A percentile compares a stretch with the other conserved stretches of the same genome.
Conservation (phyloP, 2,113 vertebrate genomes). For the Sinocyclocheilus rhinocerous region DNA sequence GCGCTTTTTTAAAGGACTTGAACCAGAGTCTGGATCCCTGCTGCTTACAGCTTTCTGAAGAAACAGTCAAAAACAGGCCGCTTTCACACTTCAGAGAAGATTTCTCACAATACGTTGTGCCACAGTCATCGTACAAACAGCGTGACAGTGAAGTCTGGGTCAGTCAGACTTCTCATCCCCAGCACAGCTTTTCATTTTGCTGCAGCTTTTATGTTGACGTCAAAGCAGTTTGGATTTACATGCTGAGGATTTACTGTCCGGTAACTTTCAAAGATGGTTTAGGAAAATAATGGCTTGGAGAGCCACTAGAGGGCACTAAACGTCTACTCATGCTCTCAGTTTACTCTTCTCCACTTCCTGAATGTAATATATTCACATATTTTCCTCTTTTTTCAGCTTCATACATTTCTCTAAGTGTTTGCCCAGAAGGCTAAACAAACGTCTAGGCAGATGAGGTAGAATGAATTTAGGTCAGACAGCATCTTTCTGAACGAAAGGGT, state of each 20-base stretch:
- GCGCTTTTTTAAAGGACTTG: not conserved
- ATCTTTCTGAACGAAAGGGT: slow-evolving; percentile 70
- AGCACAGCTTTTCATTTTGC: slow-evolving; percentile 7
- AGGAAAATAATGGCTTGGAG: slow-evolving; percentile 39
- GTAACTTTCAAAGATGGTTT: slow-evolving; percentile 63
- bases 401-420: slow-evolving; percentile 81
- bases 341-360: slow-evolving; percentile 48
- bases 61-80: slow-evolving; percentile 1
- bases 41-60: slow-evolving; percentile 11
- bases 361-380: slow-evolving; percentile 73
- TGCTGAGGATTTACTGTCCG: slow-evolving; percentile 45
- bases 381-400: slow-evolving; percentile 64
- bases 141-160: slow-evolving; percentile 47
- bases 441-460: slow-evolving; percentile 80
- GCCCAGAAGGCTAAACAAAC: slow-evolving; percentile 83
- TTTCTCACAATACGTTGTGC: not conserved
- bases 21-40: not conserved
- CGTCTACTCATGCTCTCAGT: slow-evolving; percentile 66
- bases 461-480: slow-evolving; percentile 79
- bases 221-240: slow-evolving; percentile 57
- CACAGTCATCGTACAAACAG: not conserved
- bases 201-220: slow-evolving; percentile 42
- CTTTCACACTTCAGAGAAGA: slow-evolving; percentile 16
- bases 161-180: slow-evolving; percentile 12
- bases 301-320: slow-evolving; percentile 80